These are phyloP conservation scores for Anguilla megastoma DNA, from an alignment of 2,797 vertebrate genomes.

Conservation along the genomic window DNA sequence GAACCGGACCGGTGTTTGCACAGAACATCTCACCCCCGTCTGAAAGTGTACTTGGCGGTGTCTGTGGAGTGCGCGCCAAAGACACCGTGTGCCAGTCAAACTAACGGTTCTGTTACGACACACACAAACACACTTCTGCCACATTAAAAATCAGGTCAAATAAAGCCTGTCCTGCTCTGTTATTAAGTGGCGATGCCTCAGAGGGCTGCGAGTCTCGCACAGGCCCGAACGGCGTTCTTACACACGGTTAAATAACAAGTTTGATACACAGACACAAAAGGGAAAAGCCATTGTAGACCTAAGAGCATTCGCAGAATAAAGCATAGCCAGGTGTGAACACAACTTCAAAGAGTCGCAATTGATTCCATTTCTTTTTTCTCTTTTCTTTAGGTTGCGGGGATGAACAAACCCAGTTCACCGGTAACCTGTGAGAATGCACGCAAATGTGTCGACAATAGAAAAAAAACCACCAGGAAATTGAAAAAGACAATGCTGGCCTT, in stretches of 20 bases:
- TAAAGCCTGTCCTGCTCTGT: slow-evolving; percentile 28
- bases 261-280: slow-evolving; percentile 51
- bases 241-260: slow-evolving; percentile 42
- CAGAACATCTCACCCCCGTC: background rate
- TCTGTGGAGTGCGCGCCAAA: background rate
- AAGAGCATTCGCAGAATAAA: slow-evolving; percentile 42
- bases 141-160: background rate
- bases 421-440: slow-evolving; percentile 34
- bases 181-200: slow-evolving; percentile 37
- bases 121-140: background rate
- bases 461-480: slow-evolving; percentile 37
- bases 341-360: slow-evolving; percentile 37
- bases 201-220: slow-evolving; percentile 39
- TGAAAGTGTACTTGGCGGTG: background rate
- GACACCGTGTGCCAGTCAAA: slow-evolving; percentile 21
- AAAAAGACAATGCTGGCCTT: slow-evolving; percentile 16
- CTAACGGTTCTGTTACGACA: slow-evolving; percentile 24
- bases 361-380: slow-evolving; percentile 32
- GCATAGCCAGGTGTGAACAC: slow-evolving; percentile 45
- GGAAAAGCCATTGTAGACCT: slow-evolving; percentile 38
- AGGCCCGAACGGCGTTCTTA: slow-evolving; percentile 36
- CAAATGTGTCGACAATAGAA: slow-evolving; percentile 34
- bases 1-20: background rate
- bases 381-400: slow-evolving; percentile 40
- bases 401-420: slow-evolving; percentile 39